phyloP scores from a whole-genome alignment of 1,140 invertebrate genomes.

The Aradophagus sp. region DNA sequence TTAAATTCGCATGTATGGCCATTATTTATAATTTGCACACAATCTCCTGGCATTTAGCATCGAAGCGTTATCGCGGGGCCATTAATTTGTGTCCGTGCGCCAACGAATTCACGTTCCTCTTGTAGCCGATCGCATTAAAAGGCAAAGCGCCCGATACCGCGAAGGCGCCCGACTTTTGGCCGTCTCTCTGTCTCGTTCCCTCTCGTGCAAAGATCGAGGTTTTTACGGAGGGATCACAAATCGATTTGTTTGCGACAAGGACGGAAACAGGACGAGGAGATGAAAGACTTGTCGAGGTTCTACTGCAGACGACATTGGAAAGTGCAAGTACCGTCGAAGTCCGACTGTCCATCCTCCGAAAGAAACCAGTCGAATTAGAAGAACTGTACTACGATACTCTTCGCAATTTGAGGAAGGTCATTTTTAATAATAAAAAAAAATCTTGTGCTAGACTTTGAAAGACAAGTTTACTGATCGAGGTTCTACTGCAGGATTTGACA shows the following conservation, averaged over 20 bases:
- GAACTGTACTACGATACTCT: no score
- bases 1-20: conserved; percentile 11
- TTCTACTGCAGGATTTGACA: no score
- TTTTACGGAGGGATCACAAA: conserved; percentile 10
- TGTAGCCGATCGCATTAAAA: conserved; percentile 27
- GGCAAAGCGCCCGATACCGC: conserved; percentile 6
- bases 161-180: conserved; percentile 16
- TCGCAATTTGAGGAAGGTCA: no score
- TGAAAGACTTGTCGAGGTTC: neutral
- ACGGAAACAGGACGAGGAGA: conserved; percentile 1
- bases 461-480: no score
- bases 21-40: conserved; percentile 21
- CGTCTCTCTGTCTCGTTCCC: conserved; percentile 7
- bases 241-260: neutral
- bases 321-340: neutral
- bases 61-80: conserved; percentile 15
- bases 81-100: conserved; percentile 19
- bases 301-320: conserved; percentile 1
- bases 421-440: no score
- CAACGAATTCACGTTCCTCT: conserved; percentile 31
- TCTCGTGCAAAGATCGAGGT: conserved; percentile 9
- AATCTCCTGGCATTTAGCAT: conserved; percentile 17
- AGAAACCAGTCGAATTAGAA: no score
- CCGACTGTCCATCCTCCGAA: no score
- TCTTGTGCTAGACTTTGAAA: no score